Evolutionary conservation across 2,888 invertebrate species (phyloP), one percentile per base, ranked within the genome.

Genomic region (Dynastes grantii): DNA sequence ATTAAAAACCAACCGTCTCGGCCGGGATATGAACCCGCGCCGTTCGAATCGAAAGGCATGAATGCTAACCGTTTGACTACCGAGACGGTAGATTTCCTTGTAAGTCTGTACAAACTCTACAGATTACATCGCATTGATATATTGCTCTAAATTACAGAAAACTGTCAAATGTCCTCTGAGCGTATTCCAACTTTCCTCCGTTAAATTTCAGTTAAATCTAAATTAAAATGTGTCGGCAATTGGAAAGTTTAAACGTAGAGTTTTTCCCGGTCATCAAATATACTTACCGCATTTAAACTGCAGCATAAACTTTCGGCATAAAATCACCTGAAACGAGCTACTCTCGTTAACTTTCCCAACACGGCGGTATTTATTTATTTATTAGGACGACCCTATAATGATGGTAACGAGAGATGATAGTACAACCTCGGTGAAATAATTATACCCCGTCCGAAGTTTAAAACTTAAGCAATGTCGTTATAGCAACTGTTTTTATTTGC

Each of bases 281-380:
- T 70, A 70, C 70, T 70, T 70, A 70, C 22, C 29, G 11, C 27
- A 1, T 29, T n/a, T 70, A 29, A 70, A 51, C 37, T 49, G 16
- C 40, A n/a, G 45, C 45, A 27, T 11, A 53, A 70, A 70, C 27
- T 70, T 70, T 51, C 32, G 4, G 29, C 32, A 63, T 63, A 63
- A 70, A 70, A 51, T 29, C 40, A 29, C 37, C 27, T 70, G 51
- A 27, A 70, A 70, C 27, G 51, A 51, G 32, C 70, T 27, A n/a
- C 22, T 32, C 53, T 37, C 70, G 45, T 53, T 16, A 51, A 70
- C 40, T 53, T 29, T 70, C 27, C 63, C 32, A 9, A 53, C 11
- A n/a, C 29, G 51, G 45, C 16, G 16, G 70, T 49, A 29, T 70
- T 51, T 70, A 51, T 51, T 70, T 70, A 70, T 70, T 70, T 70